Conservation (phyloP, 1,140 invertebrate genomes). For the Drosophila pectinifera region DNA sequence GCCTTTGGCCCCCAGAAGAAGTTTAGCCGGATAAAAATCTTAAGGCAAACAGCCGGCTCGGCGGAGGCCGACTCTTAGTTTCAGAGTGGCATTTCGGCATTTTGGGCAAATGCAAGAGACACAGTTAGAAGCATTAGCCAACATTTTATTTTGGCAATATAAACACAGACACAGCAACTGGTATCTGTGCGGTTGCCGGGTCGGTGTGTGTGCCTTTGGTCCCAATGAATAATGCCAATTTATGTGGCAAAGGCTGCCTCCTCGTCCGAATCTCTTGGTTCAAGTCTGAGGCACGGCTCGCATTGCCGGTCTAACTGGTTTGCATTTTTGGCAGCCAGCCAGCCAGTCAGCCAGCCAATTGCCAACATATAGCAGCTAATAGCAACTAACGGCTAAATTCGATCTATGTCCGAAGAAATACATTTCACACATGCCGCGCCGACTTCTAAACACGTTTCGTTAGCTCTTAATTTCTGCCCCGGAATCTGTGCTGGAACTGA, state of each 20-base stretch:
- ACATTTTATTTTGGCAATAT: constrained; percentile 47
- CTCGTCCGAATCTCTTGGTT: constrained; percentile 23
- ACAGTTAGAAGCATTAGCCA: constrained; percentile 77
- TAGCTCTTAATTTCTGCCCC: constrained; percentile 17
- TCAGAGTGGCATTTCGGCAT: constrained; percentile 56
- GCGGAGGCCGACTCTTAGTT: constrained; percentile 42
- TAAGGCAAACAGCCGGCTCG: constrained; percentile 49
- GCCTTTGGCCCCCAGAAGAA: constrained; percentile 48
- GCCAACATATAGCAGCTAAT: constrained; percentile 16
- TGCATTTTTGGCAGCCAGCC: constrained; percentile 43
- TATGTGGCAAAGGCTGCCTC: constrained; percentile 54
- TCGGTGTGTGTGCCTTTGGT: constrained; percentile 56
- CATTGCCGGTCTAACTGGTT: constrained; percentile 78
- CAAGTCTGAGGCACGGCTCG: constrained; percentile 30
- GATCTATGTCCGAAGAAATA: constrained; percentile 57
- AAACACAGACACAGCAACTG: constrained; percentile 33
- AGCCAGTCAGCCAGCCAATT: constrained; percentile 24
- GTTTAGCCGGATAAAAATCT: constrained; percentile 19
- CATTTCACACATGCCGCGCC: constrained; percentile 57
- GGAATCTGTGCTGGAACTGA: constrained; percentile 60
- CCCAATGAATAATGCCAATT: constrained; percentile 67
- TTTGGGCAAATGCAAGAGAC: constrained; percentile 68
- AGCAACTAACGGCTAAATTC: constrained; percentile 39
- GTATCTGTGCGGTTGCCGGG: constrained; percentile 8
- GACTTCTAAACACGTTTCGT: constrained; percentile 74